Evolutionary conservation across 2,113 vertebrate genomes (phyloP), one percentile per base, ranked within the genome.

Genomic region (Syngnathoides biaculeatus): DNA sequence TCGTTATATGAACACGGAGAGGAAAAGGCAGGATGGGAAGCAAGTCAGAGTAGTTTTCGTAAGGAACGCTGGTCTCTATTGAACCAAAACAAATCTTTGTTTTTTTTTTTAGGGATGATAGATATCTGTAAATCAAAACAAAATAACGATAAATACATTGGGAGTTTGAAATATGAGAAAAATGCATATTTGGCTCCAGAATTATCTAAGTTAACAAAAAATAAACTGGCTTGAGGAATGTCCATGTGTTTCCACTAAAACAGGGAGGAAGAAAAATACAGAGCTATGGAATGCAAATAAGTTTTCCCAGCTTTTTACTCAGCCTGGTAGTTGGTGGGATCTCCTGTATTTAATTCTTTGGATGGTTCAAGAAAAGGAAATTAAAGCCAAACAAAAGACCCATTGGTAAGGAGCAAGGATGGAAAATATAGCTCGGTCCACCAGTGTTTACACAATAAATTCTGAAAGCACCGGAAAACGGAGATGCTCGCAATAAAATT

Each of bases 191-290:
- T 42, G 59, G 59, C 40, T 57, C 27, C 43, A 56, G 26, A 66
- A 42, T 15, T 20, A 14, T 76, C 56, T 56, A 56, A 77, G 75
- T 68, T 80, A 50, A 35, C 8, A 68, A 78, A 52, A 88, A 78
- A 24, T 64, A 80, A 65, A 64, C 64, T 63, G 26, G 15, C 13
- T 38, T 35, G 8, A 47, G 64, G 14, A 20, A 38, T 26, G 27
- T 15, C 42, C 73, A 80, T 67, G 48, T 84, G 74, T 80, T 84
- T 86, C 55, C 38, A 77, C 48, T 79, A 11, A 78, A 68, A 67
- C 15, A 64, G 60, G 73, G 67, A 40, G 76, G 70, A 64, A 13
- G 68, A 15, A 67, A 78, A 81, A 71, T 53, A 58, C 66, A 77
- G 56, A 35, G 22, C 39, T 6, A 47, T 77, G 80, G 75, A 74